These are phyloP conservation scores for Mesoligia furuncula DNA, from an alignment of 2,888 invertebrate species.

Conservation along the genomic window DNA sequence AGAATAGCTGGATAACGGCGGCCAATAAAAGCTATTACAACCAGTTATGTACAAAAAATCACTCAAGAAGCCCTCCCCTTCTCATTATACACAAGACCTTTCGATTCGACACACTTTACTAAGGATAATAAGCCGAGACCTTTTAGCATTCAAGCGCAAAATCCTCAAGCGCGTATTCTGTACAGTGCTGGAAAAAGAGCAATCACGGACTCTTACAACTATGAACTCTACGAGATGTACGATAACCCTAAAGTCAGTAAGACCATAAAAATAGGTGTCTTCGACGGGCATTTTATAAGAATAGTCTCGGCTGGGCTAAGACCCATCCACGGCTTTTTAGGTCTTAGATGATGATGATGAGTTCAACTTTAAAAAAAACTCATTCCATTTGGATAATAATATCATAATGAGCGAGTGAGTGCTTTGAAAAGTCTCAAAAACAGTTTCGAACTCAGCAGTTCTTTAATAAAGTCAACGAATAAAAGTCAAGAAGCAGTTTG, in stretches of 20 bases:
- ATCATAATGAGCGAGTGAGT: not conserved
- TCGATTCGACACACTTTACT: no score
- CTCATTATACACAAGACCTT: not conserved
- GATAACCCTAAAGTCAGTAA: not conserved
- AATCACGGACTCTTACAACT: not conserved
- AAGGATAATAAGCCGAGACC: not conserved
- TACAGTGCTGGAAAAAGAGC: not conserved
- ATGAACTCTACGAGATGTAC: not conserved
- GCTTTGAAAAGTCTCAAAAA: not conserved
- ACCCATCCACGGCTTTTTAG: not conserved
- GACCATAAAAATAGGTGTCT: not conserved
- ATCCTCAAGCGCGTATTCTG: not conserved
- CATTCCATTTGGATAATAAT: not conserved
- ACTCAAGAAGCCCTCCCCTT: not conserved
- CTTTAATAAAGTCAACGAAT: not conserved
- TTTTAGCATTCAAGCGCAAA: not conserved
- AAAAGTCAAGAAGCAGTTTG: constrained; percentile 14
- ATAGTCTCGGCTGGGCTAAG: not conserved
- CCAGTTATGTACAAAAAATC: not conserved
- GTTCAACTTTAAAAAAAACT: not conserved
- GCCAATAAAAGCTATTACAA: not conserved
- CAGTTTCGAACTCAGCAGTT: not conserved
- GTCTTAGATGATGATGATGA: not conserved
- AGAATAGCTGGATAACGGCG: not conserved
- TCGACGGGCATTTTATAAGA: not conserved